Evolutionary conservation across 2,888 invertebrate genomes (phyloP).

Genomic region (Sisyra nigra): DNA sequence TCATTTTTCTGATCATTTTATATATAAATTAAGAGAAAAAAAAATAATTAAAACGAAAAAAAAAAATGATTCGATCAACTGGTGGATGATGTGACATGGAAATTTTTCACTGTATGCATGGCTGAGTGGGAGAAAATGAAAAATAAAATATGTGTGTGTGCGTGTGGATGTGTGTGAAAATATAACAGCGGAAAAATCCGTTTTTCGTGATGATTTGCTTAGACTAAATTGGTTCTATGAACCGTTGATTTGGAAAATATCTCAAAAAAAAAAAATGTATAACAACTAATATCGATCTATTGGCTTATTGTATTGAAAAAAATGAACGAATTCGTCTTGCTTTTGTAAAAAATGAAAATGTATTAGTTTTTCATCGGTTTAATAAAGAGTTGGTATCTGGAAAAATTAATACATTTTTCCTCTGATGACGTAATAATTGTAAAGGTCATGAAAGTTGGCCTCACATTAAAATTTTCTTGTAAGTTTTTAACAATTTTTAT

Average conservation of each 20-base stretch:
- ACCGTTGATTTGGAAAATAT: constrained; percentile 4
- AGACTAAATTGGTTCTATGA: constrained; percentile 9
- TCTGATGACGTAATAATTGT: no score
- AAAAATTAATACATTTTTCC: no score
- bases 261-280: neutral
- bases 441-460: no score
- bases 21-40: no score
- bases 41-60: neutral
- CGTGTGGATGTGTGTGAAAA: neutral
- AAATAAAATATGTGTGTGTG: no score
- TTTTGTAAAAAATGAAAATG: neutral
- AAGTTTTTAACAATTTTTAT: no score
- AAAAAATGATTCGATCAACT: neutral
- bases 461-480: no score
- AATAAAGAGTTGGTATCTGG: no score
- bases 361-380: neutral
- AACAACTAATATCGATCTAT: neutral
- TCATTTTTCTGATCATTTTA: no score
- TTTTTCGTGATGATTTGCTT: constrained; percentile 5
- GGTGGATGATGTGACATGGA: neutral
- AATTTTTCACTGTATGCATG: neutral
- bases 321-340: neutral
- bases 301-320: neutral
- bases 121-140: neutral
- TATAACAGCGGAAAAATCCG: neutral